Base-by-base conservation (phyloP, 1,140 invertebrate genomes). In the Tetragnatha versicolor region DNA sequence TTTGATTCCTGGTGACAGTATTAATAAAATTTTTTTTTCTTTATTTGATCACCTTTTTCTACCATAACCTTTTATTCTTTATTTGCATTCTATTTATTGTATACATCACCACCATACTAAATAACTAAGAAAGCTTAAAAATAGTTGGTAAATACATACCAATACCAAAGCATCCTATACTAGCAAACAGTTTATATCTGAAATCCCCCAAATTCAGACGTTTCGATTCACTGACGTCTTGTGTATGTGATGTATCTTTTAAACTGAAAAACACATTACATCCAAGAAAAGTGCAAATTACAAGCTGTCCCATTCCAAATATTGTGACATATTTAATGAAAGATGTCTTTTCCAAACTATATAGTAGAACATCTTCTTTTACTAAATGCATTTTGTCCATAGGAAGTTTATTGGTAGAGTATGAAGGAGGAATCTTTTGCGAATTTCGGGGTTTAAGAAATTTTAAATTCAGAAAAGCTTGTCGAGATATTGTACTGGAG, bases 261-360 rank as follows among this genome's bases (percentile, higher is more conserved):
- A 75, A 58, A 42, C 39, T 63, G 22, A 49, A 22, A 35, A 75
- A 75, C 27, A 60, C 14, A 51, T 47, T 75, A 49, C 29, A 12
- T 6, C 55, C 72, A 10, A 61, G 49, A 37, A 47, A 63, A 25
- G 22, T 22, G n/a, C 72, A 75, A 31, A 75, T 25, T 17, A 1
- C 53, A 45, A 63, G 51, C 45, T 75, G 72, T 17, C 27, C 72
- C 0, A 75, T 25, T 2, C 72, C 72, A 63, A 63, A 75, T 10
- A 75, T 61, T 0, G 72, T 47, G n/a, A 75, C 3, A 12, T 63
- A 51, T n/a, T 37, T 53, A 25, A 63, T 20, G 5, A 63, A 17
- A 14, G 31, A 31, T 6, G 58, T 29, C 10, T 75, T 75, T 31
- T 75, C 72, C 3, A 75, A 6, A 1, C 55, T 31, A 27, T 75